These are phyloP conservation scores for Morone saxatilis DNA, from an alignment of 2,113 vertebrate species.

Conservation along the genomic window DNA sequence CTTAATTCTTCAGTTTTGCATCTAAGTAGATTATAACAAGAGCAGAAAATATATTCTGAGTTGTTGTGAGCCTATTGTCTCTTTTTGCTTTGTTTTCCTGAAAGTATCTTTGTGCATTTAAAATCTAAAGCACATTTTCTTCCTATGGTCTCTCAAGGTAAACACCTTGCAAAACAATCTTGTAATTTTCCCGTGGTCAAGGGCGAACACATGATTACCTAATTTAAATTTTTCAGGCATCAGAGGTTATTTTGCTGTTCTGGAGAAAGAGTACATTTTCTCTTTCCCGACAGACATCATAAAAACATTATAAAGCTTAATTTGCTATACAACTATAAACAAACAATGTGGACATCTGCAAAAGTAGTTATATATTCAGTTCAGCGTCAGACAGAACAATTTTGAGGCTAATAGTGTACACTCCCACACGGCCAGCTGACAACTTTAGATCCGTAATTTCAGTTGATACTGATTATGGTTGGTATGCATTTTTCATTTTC, in stretches of 20 bases:
- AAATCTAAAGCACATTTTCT: neutral
- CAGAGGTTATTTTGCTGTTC: neutral
- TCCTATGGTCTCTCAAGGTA: neutral
- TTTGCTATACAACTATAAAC: slow-evolving; percentile 3
- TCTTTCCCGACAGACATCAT: neutral
- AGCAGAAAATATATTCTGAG: neutral
- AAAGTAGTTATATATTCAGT: neutral
- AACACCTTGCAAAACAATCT: neutral
- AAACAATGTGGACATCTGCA: neutral
- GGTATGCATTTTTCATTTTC: slow-evolving; percentile 12
- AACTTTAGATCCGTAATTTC: neutral
- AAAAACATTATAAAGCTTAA: slow-evolving; percentile 2
- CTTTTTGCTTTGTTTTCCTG: neutral
- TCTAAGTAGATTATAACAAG: neutral
- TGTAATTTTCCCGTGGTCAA: neutral
- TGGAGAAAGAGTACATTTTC: neutral
- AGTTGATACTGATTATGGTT: neutral
- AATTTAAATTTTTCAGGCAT: neutral
- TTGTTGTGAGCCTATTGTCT: neutral
- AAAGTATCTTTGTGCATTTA: neutral
- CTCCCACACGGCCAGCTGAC: neutral
- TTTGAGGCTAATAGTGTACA: neutral
- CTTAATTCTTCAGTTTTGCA: too few species aligned
- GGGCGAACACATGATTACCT: neutral
- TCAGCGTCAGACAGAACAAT: neutral